Conservation (phyloP, 2,797 vertebrate genomes). For the Semotilus atromaculatus region DNA sequence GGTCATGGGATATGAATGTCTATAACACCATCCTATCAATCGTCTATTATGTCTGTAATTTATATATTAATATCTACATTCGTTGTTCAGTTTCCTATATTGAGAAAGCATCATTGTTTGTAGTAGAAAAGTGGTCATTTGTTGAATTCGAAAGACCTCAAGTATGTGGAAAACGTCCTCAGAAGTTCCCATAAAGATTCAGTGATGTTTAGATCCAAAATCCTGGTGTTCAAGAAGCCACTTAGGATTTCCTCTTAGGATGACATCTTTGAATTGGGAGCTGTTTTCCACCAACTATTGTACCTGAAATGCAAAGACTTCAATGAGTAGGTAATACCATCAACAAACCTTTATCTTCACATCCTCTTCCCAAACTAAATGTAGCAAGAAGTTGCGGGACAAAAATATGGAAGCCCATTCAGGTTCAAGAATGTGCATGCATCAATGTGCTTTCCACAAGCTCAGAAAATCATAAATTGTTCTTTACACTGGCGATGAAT, state of each 20-base stretch:
- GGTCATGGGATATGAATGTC: conserved; percentile 23
- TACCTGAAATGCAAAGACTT: background rate
- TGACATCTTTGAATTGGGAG: background rate
- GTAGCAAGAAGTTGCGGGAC: background rate
- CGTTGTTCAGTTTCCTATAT: background rate
- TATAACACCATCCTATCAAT: background rate
- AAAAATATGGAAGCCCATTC: background rate
- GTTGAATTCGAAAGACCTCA: background rate
- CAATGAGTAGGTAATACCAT: background rate
- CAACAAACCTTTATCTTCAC: background rate
- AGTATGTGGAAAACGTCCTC: background rate
- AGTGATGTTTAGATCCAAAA: background rate
- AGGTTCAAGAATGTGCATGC: background rate
- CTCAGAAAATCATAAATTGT: conserved; percentile 80
- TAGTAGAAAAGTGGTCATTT: background rate
- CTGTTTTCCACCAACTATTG: background rate
- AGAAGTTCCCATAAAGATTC: background rate
- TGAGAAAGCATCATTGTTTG: background rate
- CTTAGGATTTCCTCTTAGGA: background rate
- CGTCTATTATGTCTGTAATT: background rate
- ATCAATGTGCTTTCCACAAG: conserved; percentile 66
- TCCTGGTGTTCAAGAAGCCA: background rate
- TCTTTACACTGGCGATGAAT: conserved; percentile 69
- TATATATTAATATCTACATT: conserved; percentile 1
- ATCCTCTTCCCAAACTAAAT: background rate